These are phyloP conservation scores for Pseudotriccus pelzelni DNA, from an alignment of 2,797 vertebrate species.

Conservation along the genomic window DNA sequence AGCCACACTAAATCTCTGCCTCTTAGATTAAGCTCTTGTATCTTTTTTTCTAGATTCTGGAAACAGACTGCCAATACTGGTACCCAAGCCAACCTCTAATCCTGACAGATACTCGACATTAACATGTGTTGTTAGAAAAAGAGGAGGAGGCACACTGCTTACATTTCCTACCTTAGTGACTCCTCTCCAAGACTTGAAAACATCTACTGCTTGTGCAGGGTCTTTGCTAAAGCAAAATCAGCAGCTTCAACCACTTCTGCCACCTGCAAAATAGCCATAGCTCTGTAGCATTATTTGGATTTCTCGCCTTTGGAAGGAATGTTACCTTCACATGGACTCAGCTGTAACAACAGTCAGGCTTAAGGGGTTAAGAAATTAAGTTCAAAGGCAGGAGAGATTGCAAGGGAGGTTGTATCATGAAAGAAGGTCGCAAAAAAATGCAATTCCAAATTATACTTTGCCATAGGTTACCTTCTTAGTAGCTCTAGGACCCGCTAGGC, in stretches of 20 bases:
- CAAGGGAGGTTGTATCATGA: neutral
- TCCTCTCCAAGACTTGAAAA: neutral
- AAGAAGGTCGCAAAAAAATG: neutral
- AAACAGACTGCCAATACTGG: neutral
- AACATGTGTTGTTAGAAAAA: neutral
- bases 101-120: neutral
- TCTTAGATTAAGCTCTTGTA: neutral
- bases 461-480: neutral
- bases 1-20: neutral
- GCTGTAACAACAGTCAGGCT: neutral
- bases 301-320: neutral
- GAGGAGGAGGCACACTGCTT: neutral
- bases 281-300: neutral
- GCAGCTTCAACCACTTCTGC: neutral
- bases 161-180: neutral
- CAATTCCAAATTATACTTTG: neutral
- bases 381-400: neutral
- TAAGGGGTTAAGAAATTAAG: neutral
- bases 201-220: neutral
- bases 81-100: neutral
- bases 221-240: neutral
- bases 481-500: neutral
- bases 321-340: neutral
- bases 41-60: neutral
- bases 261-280: neutral